These are phyloP conservation scores for Azemiops feae DNA, from an alignment of 2,113 vertebrate genomes.

Conservation along the genomic window DNA sequence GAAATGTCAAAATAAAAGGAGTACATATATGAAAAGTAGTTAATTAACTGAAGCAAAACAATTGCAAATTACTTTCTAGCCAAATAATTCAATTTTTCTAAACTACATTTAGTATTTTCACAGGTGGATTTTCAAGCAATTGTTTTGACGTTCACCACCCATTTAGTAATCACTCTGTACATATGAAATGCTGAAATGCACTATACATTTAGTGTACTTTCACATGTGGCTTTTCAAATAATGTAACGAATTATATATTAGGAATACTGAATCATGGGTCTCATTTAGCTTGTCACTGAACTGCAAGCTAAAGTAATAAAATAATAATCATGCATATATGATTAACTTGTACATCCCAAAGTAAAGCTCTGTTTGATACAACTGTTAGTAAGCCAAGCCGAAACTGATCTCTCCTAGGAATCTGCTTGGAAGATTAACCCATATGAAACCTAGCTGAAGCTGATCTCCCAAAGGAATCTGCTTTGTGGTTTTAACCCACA, in stretches of 20 bases:
- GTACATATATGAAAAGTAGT: background rate
- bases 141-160: background rate
- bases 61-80: background rate
- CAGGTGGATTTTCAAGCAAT: background rate
- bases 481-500: background rate
- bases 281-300: background rate
- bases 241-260: background rate
- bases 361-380: background rate
- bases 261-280: background rate
- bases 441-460: background rate
- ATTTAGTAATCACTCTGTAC: background rate
- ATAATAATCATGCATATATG: background rate
- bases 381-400: background rate
- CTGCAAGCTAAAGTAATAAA: background rate
- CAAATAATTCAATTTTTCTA: too few species aligned
- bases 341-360: background rate
- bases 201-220: background rate
- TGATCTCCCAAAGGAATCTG: background rate
- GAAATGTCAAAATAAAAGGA: slow-evolving; percentile 48
- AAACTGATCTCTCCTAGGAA: background rate
- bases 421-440: too few species aligned
- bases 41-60: background rate
- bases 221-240: background rate
- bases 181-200: too few species aligned
- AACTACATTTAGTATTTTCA: background rate